Evolutionary conservation across 2,113 vertebrate species (phyloP).

Genomic region (Pachycephala philippinensis): DNA sequence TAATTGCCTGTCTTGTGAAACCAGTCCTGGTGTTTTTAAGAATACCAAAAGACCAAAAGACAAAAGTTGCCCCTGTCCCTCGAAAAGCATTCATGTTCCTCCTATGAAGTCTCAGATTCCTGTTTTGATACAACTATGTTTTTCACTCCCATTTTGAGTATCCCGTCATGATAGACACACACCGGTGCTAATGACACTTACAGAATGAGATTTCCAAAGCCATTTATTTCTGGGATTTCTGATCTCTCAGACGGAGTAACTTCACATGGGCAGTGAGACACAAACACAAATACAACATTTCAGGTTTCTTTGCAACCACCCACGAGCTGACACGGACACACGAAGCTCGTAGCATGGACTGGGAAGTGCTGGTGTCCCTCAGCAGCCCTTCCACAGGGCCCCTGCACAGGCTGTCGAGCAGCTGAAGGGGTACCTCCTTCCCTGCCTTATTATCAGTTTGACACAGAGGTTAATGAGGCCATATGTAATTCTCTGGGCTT

Average conservation of each 20-base stretch:
- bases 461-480: neutral
- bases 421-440: neutral
- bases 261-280: neutral
- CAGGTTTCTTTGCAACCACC: neutral
- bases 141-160: neutral
- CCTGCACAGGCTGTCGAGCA: accelerated
- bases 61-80: neutral
- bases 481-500: neutral
- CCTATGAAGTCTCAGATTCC: neutral
- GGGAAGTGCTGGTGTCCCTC: neutral
- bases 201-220: neutral
- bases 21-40: neutral
- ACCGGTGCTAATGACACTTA: neutral
- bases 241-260: neutral
- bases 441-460: neutral
- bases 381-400: neutral
- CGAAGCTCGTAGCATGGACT: accelerated
- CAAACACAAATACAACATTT: neutral
- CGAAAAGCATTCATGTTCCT: accelerated
- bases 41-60: neutral
- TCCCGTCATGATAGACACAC: neutral
- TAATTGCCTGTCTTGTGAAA: neutral
- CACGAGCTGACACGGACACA: accelerated
- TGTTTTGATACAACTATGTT: neutral
- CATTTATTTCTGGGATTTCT: neutral